Evolutionary conservation across 2,113 vertebrate genomes (phyloP).

Genomic region (Trogon melanurus): DNA sequence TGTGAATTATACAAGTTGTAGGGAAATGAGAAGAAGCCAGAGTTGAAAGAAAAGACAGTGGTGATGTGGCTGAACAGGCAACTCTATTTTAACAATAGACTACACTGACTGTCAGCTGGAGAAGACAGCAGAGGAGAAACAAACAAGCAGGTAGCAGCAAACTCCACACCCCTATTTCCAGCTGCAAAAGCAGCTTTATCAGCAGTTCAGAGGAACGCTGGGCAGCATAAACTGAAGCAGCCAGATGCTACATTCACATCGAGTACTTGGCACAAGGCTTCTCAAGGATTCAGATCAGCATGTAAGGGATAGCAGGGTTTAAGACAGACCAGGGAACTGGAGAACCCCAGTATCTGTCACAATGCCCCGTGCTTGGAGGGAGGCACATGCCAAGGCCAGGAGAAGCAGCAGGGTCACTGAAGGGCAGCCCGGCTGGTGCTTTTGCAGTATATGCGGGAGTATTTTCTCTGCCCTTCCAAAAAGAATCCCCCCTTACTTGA

Average conservation of each 20-base stretch:
- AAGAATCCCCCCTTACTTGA: background rate
- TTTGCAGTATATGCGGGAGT: accelerated
- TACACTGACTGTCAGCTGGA: background rate
- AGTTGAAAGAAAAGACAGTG: background rate
- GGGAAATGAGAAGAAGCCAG: background rate
- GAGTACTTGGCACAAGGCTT: background rate
- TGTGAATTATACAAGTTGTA: background rate
- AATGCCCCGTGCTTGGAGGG: background rate
- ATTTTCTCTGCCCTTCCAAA: background rate
- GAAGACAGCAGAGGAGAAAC: background rate
- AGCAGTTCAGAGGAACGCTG: background rate
- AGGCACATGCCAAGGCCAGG: background rate
- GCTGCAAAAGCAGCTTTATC: background rate
- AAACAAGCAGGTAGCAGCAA: background rate
- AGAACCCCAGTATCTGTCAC: background rate
- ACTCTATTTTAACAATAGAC: background rate
- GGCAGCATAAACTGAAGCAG: background rate
- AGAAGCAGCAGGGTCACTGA: background rate
- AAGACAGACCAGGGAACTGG: background rate
- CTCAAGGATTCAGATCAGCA: background rate
- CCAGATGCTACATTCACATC: accelerated
- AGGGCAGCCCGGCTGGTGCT: background rate
- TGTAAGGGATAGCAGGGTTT: background rate
- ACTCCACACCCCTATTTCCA: background rate
- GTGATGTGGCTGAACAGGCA: background rate